These are phyloP conservation scores for Heteromurus nitidus DNA, from an alignment of 2,888 invertebrate genomes.

Conservation along the genomic window DNA sequence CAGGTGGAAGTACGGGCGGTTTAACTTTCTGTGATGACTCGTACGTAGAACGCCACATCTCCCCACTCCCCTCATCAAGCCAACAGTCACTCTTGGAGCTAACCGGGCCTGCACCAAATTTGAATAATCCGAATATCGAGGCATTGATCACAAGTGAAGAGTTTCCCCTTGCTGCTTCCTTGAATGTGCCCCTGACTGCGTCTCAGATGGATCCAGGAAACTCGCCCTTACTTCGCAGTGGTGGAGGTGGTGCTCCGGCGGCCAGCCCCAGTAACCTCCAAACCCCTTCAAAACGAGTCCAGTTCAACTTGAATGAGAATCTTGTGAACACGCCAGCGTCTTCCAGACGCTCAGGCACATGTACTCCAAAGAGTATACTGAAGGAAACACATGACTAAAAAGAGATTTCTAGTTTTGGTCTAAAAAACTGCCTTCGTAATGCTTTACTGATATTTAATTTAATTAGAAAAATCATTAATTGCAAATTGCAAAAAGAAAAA, in stretches of 20 bases:
- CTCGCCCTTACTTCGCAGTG: background rate
- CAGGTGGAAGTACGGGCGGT: background rate
- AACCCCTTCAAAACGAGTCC: constrained; percentile 70
- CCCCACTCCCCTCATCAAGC: background rate
- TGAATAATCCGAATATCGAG: constrained; percentile 65
- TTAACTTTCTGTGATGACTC: constrained; percentile 35
- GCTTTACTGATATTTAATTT: no score
- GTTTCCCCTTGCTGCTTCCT: constrained; percentile 28
- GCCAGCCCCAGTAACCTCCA: constrained; percentile 33
- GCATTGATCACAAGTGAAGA: constrained; percentile 61
- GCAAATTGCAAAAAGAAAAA: no score
- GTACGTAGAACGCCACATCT: background rate
- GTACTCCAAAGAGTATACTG: constrained; percentile 70
- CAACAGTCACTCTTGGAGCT: constrained; percentile 1
- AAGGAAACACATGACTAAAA: constrained; percentile 56
- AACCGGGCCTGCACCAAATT: constrained; percentile 53
- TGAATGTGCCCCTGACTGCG: background rate
- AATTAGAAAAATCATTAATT: no score
- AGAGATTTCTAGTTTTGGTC: no score
- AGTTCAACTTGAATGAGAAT: constrained; percentile 70
- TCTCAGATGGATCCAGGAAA: constrained; percentile 1
- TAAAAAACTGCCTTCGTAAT: no score
- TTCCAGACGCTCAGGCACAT: constrained; percentile 19
- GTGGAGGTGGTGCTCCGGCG: background rate
- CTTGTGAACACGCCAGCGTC: constrained; percentile 62